Evolutionary conservation across 2,113 vertebrate genomes (phyloP).

Genomic region (Sebastes fasciatus): DNA sequence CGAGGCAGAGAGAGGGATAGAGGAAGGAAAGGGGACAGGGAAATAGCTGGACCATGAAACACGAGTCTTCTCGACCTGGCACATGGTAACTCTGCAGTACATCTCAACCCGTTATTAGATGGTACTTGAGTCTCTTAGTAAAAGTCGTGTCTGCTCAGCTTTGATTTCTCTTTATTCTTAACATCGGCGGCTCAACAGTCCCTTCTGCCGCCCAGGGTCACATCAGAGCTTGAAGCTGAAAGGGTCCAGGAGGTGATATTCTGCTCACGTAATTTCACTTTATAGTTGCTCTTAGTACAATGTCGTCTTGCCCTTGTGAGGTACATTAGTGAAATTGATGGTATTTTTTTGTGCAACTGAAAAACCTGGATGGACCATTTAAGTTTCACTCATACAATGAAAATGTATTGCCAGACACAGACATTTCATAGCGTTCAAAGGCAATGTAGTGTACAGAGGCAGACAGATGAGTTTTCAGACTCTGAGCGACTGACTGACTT

Average conservation of each 20-base stretch:
- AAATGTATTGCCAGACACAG: conserved; percentile 7
- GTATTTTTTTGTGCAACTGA: conserved; percentile 29
- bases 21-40: conserved; percentile 20
- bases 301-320: conserved; percentile 49
- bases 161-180: conserved; percentile 36
- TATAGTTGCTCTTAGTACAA: conserved; percentile 36
- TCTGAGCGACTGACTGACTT: conserved; percentile 41
- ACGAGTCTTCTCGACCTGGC: not conserved
- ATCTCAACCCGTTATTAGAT: conserved; percentile 42
- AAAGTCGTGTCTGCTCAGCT: conserved; percentile 12
- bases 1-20: conserved; percentile 2
- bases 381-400: conserved; percentile 40
- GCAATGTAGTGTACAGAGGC: conserved; percentile 33
- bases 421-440: conserved; percentile 22
- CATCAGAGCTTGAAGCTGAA: conserved; percentile 16
- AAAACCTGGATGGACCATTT: conserved; percentile 42
- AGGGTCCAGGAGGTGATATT: conserved; percentile 1
- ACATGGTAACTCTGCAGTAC: conserved; percentile 35
- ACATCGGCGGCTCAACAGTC: not conserved
- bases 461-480: conserved; percentile 39
- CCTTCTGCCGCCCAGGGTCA: not conserved
- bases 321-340: conserved; percentile 59
- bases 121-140: conserved; percentile 18
- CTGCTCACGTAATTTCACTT: conserved; percentile 37
- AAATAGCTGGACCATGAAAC: conserved; percentile 42